These are phyloP conservation scores for Thinocorus orbignyianus DNA, from an alignment of 2,113 vertebrate genomes.

Conservation along the genomic window DNA sequence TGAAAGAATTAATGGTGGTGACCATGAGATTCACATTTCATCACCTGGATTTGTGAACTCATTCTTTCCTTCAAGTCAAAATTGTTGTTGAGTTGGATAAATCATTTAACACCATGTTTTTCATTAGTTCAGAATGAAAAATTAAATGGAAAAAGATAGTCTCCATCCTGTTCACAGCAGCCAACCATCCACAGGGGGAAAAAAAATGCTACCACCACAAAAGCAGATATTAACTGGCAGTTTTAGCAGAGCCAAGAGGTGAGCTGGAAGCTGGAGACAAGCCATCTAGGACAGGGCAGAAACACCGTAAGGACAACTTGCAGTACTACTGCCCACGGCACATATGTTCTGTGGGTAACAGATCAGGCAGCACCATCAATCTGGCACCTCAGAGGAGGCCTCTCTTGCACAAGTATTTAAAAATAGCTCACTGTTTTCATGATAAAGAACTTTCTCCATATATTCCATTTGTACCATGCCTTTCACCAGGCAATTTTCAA, in stretches of 20 bases:
- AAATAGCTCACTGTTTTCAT: not conserved
- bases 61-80: not conserved
- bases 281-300: not conserved
- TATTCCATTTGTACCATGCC: not conserved
- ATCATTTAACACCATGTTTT: not conserved
- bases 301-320: rapidly evolving
- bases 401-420: not conserved
- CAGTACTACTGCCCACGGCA: not conserved
- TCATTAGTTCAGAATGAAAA: not conserved
- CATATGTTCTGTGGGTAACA: not conserved
- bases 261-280: not conserved
- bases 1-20: not conserved
- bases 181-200: not conserved
- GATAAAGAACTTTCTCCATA: not conserved
- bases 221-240: not conserved
- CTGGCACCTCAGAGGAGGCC: not conserved
- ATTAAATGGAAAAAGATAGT: not conserved
- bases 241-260: not conserved
- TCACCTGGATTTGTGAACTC: not conserved
- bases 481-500: not conserved
- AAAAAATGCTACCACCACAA: not conserved
- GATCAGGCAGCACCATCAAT: not conserved
- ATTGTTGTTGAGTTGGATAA: not conserved
- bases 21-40: not conserved
- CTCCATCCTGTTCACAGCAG: not conserved